A percentile compares a stretch with the other conserved stretches of the same genome.
These are phyloP conservation scores for Theonella swinhoei DNA, from an alignment of 37 sponge, comb jelly and placozoan genomes.

Conservation along the genomic window DNA sequence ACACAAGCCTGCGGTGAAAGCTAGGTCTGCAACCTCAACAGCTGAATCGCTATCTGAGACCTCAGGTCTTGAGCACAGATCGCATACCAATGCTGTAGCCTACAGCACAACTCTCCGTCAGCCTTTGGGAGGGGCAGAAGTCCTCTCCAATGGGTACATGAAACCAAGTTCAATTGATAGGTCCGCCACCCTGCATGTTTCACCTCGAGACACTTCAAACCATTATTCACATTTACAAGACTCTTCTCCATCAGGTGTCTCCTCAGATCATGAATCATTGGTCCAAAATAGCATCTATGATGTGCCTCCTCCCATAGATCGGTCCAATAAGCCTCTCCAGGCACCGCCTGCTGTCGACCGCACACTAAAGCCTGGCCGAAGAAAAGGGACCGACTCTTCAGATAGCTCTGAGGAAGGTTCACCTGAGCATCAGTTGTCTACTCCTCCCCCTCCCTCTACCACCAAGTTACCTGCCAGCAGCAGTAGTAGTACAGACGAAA, in stretches of 20 bases:
- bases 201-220: too few species aligned
- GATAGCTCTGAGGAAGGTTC: neutral
- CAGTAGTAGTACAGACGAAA: neutral
- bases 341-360: slow-evolving; percentile 45
- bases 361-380: slow-evolving; percentile 10
- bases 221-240: too few species aligned
- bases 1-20: neutral
- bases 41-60: neutral
- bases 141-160: neutral
- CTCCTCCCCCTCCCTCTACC: neutral
- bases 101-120: too few species aligned
- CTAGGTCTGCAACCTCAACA: slow-evolving; percentile 5
- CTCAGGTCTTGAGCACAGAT: neutral
- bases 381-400: neutral
- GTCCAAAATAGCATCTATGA: neutral
- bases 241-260: too few species aligned
- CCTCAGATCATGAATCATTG: too few species aligned
- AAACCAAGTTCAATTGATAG: neutral
- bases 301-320: slow-evolving; percentile 24
- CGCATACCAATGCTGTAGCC: neutral
- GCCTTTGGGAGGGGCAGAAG: neutral
- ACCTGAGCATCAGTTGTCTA: neutral
- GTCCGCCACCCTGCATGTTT: too few species aligned
- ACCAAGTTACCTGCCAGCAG: slow-evolving; percentile 2
- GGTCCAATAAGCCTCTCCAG: neutral